These are phyloP conservation scores for Parnassius apollo DNA, from an alignment of 2,888 invertebrate genomes.

Conservation along the genomic window DNA sequence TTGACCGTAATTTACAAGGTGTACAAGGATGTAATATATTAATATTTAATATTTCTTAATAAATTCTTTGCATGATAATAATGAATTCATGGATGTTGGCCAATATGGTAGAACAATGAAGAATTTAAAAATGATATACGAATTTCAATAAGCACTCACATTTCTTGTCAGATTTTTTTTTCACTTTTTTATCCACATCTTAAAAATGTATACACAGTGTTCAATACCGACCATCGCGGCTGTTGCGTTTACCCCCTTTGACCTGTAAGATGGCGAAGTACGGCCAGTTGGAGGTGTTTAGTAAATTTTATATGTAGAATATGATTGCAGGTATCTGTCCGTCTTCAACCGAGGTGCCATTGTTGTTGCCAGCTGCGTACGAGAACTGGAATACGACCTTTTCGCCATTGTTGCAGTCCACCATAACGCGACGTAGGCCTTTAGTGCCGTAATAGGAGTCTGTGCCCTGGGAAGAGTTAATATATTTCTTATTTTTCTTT, in stretches of 20 bases:
- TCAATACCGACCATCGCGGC: background rate
- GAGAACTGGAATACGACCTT: constrained; percentile 91
- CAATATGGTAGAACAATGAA: no score
- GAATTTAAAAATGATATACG: no score
- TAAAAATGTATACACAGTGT: background rate
- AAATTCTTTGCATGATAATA: no score
- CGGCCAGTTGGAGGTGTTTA: constrained; percentile 6
- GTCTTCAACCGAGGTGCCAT: constrained; percentile 92
- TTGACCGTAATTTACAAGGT: no score
- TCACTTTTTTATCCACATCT: background rate
- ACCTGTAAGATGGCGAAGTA: constrained; percentile 6
- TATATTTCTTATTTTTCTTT: no score
- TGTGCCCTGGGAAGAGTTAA: constrained; percentile 83
- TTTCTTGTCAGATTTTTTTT: background rate
- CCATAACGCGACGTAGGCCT: constrained; percentile 87
- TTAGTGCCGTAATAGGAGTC: constrained; percentile 93
- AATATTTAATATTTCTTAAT: no score
- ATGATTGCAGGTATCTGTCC: constrained; percentile 94
- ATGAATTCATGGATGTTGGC: no score
- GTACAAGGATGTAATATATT: no score
- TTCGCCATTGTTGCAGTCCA: constrained; percentile 87
- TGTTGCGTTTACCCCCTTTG: background rate
- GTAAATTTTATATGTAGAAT: constrained; percentile 83
- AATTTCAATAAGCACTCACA: no score
- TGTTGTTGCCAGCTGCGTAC: constrained; percentile 92